phyloP scores from a whole-genome alignment of 2,113 vertebrate species.

The Nettapus auritus region DNA sequence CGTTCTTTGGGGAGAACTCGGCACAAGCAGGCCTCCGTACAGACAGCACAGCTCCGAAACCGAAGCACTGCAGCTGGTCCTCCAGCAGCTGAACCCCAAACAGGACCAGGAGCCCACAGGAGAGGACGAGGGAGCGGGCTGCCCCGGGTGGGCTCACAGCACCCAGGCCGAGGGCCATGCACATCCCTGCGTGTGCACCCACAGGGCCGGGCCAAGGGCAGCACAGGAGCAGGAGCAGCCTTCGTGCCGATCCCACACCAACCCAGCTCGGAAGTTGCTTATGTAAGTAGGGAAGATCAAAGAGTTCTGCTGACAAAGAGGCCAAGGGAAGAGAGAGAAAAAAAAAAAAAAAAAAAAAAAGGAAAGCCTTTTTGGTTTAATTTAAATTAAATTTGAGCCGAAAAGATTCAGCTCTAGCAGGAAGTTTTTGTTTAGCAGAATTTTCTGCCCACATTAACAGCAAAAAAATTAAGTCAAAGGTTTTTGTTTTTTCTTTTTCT shows the following conservation, averaged over 20 bases:
- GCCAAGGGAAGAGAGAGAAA: background rate
- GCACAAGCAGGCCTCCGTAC: slow-evolving; percentile 24
- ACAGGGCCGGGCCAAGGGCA: background rate
- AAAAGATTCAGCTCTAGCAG: background rate
- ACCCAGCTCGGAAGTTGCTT: background rate
- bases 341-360: too few relatives aligned
- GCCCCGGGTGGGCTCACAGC: background rate
- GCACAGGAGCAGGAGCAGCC: fast-evolving
- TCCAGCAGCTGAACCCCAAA: slow-evolving; percentile 8
- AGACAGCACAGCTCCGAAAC: slow-evolving; percentile 30
- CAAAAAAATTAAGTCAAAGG: background rate
- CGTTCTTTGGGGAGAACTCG: slow-evolving; percentile 6
- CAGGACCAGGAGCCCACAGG: slow-evolving; percentile 27
- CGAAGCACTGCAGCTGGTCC: slow-evolving; percentile 61
- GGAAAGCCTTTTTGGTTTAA: background rate
- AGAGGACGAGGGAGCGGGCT: slow-evolving; percentile 5
- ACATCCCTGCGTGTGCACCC: too few relatives aligned
- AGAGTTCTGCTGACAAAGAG: background rate
- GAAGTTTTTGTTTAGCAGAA: background rate
- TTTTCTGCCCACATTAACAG: background rate
- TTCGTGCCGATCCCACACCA: background rate
- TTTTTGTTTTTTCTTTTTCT: background rate
- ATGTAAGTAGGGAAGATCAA: background rate
- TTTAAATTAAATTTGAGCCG: background rate
- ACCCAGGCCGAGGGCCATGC: too few relatives aligned